phyloP scores from a whole-genome alignment of 2,797 vertebrate species.

The Helicolenus hilgendorfi region DNA sequence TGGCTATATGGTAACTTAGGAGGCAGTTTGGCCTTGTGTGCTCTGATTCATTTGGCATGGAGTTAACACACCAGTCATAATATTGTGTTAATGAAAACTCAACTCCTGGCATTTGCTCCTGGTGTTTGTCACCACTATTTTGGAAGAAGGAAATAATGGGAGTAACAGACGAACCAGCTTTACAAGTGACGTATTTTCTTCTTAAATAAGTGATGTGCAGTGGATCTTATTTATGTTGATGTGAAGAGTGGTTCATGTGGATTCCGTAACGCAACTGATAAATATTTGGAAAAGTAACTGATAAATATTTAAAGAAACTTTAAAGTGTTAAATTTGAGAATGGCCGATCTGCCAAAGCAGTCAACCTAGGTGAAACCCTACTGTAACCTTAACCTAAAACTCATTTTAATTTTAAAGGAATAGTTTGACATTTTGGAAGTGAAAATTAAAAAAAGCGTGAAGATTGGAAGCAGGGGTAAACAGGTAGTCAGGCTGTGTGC shows the following conservation, averaged over 20 bases:
- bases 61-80: background rate
- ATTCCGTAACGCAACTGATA: background rate
- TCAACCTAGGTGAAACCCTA: no score
- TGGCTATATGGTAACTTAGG: background rate
- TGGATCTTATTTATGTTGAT: background rate
- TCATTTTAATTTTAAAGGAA: no score
- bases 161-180: background rate
- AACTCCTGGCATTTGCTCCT: background rate
- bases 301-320: background rate
- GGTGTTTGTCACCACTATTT: background rate
- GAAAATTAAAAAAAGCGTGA: no score
- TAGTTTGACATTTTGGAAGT: no score
- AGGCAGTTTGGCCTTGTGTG: background rate
- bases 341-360: no score
- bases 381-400: no score
- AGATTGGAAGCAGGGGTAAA: no score
- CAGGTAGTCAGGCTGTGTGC: no score
- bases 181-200: background rate
- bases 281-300: background rate
- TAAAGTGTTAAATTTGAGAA: background rate
- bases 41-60: background rate
- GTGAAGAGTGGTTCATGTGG: background rate
- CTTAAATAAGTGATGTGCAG: background rate
- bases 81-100: background rate
- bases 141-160: background rate